phyloP scores from a whole-genome alignment of 2,797 vertebrate genomes.

The Enteromius treurensis region DNA sequence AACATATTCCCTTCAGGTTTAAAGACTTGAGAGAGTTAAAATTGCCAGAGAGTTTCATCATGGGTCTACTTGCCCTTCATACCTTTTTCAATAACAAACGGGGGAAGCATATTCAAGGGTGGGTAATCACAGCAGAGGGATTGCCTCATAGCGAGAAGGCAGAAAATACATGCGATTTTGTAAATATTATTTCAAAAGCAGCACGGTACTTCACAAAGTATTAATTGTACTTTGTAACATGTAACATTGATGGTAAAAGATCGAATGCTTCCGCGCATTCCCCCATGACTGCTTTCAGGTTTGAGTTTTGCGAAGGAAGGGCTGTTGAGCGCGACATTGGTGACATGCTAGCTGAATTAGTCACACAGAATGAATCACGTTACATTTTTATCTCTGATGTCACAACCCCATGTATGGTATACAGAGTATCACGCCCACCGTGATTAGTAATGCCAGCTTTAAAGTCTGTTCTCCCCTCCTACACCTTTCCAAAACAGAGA shows the following conservation, averaged over 20 bases:
- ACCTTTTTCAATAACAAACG: conserved; percentile 60
- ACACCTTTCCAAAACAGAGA: conserved; percentile 21
- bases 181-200: conserved; percentile 39
- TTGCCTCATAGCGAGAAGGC: conserved; percentile 41
- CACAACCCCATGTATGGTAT: conserved; percentile 27
- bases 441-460: conserved; percentile 50
- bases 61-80: conserved; percentile 58
- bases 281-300: background rate
- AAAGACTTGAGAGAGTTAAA: conserved; percentile 60
- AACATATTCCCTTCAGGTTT: conserved; percentile 63
- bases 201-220: conserved; percentile 20
- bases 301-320: background rate
- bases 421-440: conserved; percentile 16
- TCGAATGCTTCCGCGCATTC: background rate
- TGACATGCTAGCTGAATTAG: conserved; percentile 23
- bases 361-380: conserved; percentile 1
- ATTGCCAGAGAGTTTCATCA: conserved; percentile 67
- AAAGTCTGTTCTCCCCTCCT: conserved; percentile 38
- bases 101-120: conserved; percentile 36
- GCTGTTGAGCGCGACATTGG: background rate
- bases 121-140: conserved; percentile 49
- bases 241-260: background rate
- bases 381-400: conserved; percentile 42
- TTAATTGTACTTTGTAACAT: conserved; percentile 32
- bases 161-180: conserved; percentile 25